Conservation (phyloP, 2,797 vertebrate genomes). For the Macropodus opercularis region DNA sequence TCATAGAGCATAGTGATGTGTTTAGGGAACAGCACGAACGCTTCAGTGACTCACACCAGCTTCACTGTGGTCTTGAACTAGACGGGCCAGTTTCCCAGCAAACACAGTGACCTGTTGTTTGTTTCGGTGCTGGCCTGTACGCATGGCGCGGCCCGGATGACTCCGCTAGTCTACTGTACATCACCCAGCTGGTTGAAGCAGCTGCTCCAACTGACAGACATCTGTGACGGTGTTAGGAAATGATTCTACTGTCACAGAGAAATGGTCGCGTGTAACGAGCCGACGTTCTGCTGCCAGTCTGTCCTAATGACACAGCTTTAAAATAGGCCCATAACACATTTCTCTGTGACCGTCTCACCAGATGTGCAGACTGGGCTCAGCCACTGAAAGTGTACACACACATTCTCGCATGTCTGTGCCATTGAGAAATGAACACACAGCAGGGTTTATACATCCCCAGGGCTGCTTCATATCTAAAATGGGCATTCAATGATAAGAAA, state of each 20-base stretch:
- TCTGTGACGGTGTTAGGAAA: conserved; percentile 9
- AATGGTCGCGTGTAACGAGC: too few species aligned
- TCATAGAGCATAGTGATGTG: not conserved
- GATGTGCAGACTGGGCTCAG: too few species aligned
- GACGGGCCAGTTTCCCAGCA: not conserved
- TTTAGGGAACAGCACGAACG: not conserved
- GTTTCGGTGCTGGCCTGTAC: too few species aligned
- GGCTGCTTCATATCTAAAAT: conserved; percentile 14
- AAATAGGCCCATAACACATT: too few species aligned
- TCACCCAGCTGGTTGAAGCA: conserved; percentile 5
- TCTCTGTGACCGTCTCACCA: too few species aligned
- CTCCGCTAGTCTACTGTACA: not conserved
- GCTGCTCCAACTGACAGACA: conserved; percentile 12
- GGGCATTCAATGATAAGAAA: conserved; percentile 44
- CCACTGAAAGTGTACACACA: too few species aligned
- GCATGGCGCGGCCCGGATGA: not conserved
- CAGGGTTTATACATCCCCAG: not conserved
- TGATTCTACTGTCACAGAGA: not conserved
- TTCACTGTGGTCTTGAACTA: not conserved
- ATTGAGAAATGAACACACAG: conserved; percentile 3
- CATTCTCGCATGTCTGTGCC: conserved; percentile 8
- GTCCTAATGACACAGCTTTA: too few species aligned
- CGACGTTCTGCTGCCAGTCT: not conserved
- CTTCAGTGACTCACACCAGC: not conserved
- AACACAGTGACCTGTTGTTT: too few species aligned